Evolutionary conservation across 2,888 invertebrate species (phyloP).

Genomic region (Aleiodes testaceus): DNA sequence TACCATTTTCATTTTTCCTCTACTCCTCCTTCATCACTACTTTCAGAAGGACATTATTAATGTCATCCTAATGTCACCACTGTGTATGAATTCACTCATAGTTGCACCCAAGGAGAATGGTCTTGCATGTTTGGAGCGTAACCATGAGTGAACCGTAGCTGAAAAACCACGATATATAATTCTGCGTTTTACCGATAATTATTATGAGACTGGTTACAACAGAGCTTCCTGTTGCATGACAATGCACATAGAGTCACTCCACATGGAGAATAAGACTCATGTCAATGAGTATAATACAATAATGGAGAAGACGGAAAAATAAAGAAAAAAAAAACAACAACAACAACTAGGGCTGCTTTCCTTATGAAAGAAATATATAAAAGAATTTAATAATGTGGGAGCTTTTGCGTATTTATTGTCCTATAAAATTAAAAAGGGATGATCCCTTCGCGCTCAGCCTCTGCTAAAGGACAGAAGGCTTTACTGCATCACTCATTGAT

Average conservation of each 20-base stretch:
- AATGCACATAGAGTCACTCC: constrained; percentile 34
- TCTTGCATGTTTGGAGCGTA: constrained; percentile 54
- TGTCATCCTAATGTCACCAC: constrained; percentile 62
- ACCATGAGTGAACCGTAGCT: constrained; percentile 49
- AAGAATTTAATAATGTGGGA: background rate
- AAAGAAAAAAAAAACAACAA: background rate
- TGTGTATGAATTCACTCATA: constrained; percentile 45
- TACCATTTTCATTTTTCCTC: background rate
- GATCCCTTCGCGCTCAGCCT: background rate
- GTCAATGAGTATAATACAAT: constrained; percentile 29
- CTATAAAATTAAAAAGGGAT: background rate
- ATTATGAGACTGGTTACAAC: constrained; percentile 62
- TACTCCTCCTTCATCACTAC: constrained; percentile 33
- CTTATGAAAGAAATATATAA: background rate
- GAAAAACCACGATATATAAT: constrained; percentile 68
- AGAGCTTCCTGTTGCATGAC: constrained; percentile 59
- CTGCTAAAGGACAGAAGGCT: background rate
- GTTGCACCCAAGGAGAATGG: background rate
- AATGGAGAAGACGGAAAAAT: background rate
- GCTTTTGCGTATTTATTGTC: background rate
- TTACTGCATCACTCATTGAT: constrained; percentile 55
- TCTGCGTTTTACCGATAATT: constrained; percentile 70
- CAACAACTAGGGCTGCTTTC: background rate
- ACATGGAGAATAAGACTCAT: background rate
- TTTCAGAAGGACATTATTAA: constrained; percentile 67